Conservation (phyloP, 2,113 vertebrate species). For the Ceratotherium simum region DNA sequence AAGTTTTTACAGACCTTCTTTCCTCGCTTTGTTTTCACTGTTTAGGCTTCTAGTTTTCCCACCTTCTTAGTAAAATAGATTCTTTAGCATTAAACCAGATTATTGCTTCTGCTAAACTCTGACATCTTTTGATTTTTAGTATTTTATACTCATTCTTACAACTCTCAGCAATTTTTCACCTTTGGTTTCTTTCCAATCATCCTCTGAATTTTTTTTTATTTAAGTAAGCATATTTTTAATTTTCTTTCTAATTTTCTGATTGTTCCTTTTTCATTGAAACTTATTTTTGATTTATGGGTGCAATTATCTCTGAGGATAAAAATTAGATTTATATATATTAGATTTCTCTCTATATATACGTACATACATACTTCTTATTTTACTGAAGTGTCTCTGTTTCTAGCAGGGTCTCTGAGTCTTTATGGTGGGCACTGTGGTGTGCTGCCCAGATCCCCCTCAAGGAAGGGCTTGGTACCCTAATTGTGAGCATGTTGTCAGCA, state of each 20-base stretch:
- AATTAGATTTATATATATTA: not conserved
- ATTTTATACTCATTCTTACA: not conserved
- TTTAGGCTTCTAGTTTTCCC: not conserved
- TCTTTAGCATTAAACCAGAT: not conserved
- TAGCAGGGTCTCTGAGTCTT: not conserved
- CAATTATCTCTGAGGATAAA: not conserved
- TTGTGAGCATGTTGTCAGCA: not conserved
- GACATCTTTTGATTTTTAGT: not conserved
- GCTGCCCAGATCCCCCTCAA: not conserved
- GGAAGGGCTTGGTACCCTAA: not conserved
- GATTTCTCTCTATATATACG: not conserved
- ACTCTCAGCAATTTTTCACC: not conserved
- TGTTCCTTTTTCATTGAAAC: not conserved
- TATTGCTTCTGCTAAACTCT: not conserved
- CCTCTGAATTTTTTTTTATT: not conserved
- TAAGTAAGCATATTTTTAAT: not conserved
- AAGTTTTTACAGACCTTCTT: not conserved
- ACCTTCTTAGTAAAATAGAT: not conserved
- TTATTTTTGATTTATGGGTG: constrained; percentile 10
- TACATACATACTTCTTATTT: not conserved
- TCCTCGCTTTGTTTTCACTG: not conserved
- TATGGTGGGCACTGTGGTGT: not conserved
- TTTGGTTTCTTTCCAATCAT: not conserved
- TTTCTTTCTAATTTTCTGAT: not conserved
- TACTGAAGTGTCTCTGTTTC: not conserved